Evolutionary conservation across 2,888 invertebrate genomes (phyloP).

Genomic region (Tortricodes alternella): DNA sequence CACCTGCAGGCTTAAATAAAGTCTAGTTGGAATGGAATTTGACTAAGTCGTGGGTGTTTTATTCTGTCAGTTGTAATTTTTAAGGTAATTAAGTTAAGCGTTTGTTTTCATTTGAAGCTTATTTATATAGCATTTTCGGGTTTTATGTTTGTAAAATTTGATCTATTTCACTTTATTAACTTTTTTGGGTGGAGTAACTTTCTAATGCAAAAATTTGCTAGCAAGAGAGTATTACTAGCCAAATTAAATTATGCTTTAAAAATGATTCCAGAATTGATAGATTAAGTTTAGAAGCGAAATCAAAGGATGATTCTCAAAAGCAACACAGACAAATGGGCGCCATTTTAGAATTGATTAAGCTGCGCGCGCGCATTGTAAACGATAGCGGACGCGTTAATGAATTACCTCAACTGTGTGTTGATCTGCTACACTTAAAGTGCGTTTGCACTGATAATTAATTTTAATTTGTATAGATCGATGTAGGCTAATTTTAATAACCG

Average conservation of each 20-base stretch:
- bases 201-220: background rate
- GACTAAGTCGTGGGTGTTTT: constrained; percentile 31
- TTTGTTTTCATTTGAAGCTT: background rate
- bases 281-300: background rate
- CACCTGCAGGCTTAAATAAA: constrained; percentile 51
- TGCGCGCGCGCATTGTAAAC: constrained; percentile 49
- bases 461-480: background rate
- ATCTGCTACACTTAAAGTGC: background rate
- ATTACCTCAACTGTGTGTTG: background rate
- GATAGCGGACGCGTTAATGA: constrained; percentile 40
- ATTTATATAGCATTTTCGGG: too few species aligned
- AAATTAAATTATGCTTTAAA: too few species aligned
- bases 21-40: constrained; percentile 38
- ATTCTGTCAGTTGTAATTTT: background rate
- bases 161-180: too few species aligned
- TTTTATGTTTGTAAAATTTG: background rate
- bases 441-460: background rate
- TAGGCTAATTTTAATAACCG: background rate
- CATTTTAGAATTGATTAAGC: constrained; percentile 62
- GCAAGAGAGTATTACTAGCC: background rate
- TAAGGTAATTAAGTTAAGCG: background rate
- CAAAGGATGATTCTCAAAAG: constrained; percentile 15
- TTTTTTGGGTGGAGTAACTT: too few species aligned
- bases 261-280: background rate
- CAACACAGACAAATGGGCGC: constrained; percentile 44